Evolutionary conservation across 2,113 vertebrate genomes (phyloP).

Genomic region (Periophthalmus modestus): DNA sequence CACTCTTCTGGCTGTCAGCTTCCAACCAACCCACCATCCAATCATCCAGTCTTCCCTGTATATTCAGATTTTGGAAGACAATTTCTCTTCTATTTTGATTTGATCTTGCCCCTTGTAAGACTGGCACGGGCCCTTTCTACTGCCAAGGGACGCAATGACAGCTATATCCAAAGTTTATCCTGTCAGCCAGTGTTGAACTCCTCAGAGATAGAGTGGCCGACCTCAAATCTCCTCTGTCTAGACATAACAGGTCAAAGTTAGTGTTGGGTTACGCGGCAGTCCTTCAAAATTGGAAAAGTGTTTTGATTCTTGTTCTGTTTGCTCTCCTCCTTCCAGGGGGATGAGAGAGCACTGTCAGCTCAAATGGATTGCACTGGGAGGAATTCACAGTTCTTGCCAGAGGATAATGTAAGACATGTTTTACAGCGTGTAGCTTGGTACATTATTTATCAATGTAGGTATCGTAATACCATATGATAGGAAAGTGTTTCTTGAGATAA

Average conservation of each 20-base stretch:
- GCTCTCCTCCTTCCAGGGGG: constrained; percentile 12
- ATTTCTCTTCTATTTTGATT: constrained; percentile 38
- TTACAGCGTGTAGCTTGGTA: constrained; percentile 1
- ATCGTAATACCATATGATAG: not conserved
- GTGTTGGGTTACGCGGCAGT: constrained; percentile 26
- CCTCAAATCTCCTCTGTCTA: constrained; percentile 44
- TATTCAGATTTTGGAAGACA: constrained; percentile 44
- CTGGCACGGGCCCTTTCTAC: constrained; percentile 62
- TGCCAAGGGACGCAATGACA: constrained; percentile 58
- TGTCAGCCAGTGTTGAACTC: constrained; percentile 43
- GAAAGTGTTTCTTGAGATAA: not conserved
- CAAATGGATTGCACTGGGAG: not conserved
- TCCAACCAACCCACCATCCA: constrained; percentile 42
- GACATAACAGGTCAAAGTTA: constrained; percentile 47
- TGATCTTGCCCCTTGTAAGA: constrained; percentile 56
- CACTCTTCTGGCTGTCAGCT: constrained; percentile 54
- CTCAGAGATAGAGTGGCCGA: constrained; percentile 42
- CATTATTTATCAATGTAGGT: not conserved
- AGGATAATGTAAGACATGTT: not conserved
- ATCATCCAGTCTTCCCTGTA: constrained; percentile 50
- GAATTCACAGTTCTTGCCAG: not conserved
- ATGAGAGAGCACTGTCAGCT: not conserved
- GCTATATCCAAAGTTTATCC: constrained; percentile 56
- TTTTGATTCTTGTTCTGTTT: constrained; percentile 21
- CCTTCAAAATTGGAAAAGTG: constrained; percentile 33